phyloP scores from a whole-genome alignment of 2,797 vertebrate genomes.

The Smutsia gigantea region DNA sequence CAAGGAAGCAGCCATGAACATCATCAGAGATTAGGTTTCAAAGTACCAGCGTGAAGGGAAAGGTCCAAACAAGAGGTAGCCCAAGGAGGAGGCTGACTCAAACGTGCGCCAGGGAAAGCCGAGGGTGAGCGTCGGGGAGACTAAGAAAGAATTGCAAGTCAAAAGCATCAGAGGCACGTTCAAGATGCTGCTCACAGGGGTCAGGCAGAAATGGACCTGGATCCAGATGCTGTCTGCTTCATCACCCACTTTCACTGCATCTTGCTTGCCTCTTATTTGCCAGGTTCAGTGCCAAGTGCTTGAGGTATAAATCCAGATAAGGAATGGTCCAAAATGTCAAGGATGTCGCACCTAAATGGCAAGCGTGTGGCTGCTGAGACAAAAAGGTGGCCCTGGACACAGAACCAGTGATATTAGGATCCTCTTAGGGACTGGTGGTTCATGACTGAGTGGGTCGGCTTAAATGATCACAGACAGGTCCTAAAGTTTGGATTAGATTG shows the following conservation, averaged over 20 bases:
- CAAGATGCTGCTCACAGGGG: background rate
- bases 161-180: background rate
- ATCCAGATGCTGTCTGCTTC: background rate
- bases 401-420: background rate
- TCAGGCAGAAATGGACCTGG: background rate
- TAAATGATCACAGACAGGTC: background rate
- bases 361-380: background rate
- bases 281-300: background rate
- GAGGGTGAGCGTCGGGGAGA: background rate
- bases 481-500: background rate
- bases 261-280: background rate
- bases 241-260: background rate
- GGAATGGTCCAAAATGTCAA: background rate
- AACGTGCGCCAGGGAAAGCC: background rate
- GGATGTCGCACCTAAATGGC: background rate
- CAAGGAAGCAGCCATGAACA: background rate
- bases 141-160: background rate
- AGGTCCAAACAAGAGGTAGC: background rate
- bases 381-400: background rate
- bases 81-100: background rate
- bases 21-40: background rate
- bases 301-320: background rate
- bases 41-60: background rate
- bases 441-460: background rate
- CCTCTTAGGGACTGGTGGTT: background rate